phyloP scores from a whole-genome alignment of 2,888 invertebrate species.

The Oligia strigilis region DNA sequence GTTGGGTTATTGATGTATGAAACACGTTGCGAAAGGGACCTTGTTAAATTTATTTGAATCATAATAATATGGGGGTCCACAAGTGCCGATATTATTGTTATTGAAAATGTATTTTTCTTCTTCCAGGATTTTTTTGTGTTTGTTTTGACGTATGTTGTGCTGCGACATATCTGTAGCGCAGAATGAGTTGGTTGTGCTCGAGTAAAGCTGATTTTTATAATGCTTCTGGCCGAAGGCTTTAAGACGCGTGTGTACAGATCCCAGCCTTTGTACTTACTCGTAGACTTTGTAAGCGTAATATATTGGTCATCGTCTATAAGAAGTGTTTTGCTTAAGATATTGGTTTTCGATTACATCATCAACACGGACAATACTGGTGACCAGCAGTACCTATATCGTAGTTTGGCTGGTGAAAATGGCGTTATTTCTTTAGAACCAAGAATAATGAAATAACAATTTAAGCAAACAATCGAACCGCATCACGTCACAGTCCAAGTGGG shows the following conservation, averaged over 20 bases:
- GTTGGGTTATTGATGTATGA: constrained; percentile 69
- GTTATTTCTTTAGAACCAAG: not conserved
- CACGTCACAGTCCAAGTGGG: constrained; percentile 69
- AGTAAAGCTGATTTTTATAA: not conserved
- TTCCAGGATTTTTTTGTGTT: not conserved
- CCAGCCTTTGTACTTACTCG: not conserved
- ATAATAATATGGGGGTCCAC: constrained; percentile 60
- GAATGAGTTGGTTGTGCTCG: not conserved
- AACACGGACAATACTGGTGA: not conserved
- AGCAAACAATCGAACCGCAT: constrained; percentile 59
- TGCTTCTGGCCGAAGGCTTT: not conserved
- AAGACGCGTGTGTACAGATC: not conserved
- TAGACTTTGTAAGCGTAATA: not conserved
- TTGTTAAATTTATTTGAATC: constrained; percentile 71
- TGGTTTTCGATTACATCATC: not conserved
- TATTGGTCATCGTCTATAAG: not conserved
- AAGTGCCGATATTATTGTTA: constrained; percentile 47
- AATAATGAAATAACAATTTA: constrained; percentile 44
- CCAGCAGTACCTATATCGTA: not conserved
- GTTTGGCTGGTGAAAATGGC: not conserved
- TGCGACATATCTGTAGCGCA: not conserved
- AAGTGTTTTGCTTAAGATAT: not conserved
- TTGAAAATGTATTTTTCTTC: constrained; percentile 48
- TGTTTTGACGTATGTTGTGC: not conserved
- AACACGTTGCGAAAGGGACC: constrained; percentile 66